Base-by-base conservation (phyloP, 2,797 vertebrate genomes). In the Linurgus olivaceus region DNA sequence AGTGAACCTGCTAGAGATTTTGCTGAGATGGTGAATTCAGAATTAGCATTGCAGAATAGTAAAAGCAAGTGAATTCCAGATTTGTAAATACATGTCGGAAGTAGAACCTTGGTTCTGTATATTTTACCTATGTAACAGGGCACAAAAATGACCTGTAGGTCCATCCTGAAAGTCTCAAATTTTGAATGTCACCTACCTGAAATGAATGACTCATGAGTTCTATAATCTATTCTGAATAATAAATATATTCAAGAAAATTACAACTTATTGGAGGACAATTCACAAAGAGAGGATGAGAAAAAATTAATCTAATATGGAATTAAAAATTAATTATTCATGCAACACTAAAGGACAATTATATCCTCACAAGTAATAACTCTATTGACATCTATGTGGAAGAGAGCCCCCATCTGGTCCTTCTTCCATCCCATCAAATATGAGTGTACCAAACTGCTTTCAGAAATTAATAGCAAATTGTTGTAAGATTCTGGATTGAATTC, bases 281-380 rank as follows among this genome's bases (percentile, higher is more conserved):
- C 76, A 45, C 31, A 42, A 85, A 67, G 51, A 81, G 37, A 71
- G 23, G 84, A 93, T 90, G 61, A 89, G 42, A 65, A 58, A 9
- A 92, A 96, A 91, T 93, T 80, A 93, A 93, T 96, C 54, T 94
- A 91, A 88, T 74, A 75, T 0, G 4, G 79, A 96, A 94, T 94
- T 80, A 82, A 94, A 90, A 90, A 88, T 91, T 4, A 93, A 96
- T 96, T 95, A 94, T 97, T 91, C 91, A 94, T 95, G 42, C 19
- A 66, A 47, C 0, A n/a, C 29, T 79, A 40, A 37, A 70, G 66
- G 77, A 85, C 61, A 86, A 47, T 76, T 74, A 94, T 77, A 85
- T 76, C 33, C 45, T 86, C 71, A 79, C 9, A 96, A 82, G 78
- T 72, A 82, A 80, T 65, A 94, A 72, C 45, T 73, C 10, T 61